Percentiles rank a stretch among this genome's conserved stretches.
phyloP scores from a whole-genome alignment of 1,140 invertebrate species.

The Melitaea cinxia region DNA sequence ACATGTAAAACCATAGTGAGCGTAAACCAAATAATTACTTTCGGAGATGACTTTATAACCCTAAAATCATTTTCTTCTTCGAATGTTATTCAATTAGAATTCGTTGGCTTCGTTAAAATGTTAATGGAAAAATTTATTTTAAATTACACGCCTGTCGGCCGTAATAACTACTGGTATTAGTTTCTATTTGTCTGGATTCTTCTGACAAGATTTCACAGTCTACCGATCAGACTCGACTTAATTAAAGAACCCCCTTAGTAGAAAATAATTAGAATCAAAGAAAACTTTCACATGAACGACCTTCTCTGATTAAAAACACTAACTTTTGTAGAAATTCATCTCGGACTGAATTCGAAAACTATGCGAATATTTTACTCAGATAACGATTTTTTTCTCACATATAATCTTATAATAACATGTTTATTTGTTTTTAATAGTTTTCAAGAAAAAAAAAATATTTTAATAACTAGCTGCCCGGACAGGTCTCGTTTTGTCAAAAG shows the following conservation, averaged over 20 bases:
- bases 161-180: slow-evolving; percentile 29
- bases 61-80: background rate
- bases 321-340: background rate
- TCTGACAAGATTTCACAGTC: slow-evolving; percentile 58
- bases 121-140: slow-evolving; percentile 8
- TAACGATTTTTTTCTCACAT: no score
- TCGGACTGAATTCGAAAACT: background rate
- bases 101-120: background rate
- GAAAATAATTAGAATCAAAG: slow-evolving; percentile 35
- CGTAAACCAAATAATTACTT: no score
- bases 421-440: no score
- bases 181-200: slow-evolving; percentile 30
- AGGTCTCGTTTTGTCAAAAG: no score
- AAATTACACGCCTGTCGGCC: slow-evolving; percentile 24
- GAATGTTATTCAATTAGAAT: background rate
- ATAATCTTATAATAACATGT: no score
- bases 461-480: no score
- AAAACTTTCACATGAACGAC: slow-evolving; percentile 24
- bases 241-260: slow-evolving; percentile 43
- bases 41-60: no score
- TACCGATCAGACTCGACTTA: slow-evolving; percentile 50
- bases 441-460: no score
- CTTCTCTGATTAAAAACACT: slow-evolving; percentile 6
- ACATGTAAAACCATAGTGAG: no score
- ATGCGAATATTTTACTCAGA: no score